Conservation (phyloP, 2,797 vertebrate genomes). For the Scomberomorus guttatus region DNA sequence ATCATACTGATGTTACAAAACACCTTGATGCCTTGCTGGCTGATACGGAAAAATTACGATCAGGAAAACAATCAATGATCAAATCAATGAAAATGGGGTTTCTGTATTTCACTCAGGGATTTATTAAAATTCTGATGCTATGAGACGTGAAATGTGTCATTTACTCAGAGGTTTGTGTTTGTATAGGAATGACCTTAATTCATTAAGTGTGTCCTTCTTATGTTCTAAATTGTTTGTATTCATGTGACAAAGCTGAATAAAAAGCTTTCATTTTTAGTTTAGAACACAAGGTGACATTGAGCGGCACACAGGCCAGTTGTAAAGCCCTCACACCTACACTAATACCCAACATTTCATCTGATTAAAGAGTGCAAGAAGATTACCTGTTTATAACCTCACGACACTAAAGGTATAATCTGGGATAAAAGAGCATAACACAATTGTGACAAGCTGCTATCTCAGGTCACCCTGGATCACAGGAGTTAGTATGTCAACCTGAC, state of each 20-base stretch:
- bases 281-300: conserved; percentile 67
- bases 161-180: neutral
- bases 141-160: neutral
- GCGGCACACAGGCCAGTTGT: conserved; percentile 14
- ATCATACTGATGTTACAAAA: too few relatives aligned
- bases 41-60: too few relatives aligned
- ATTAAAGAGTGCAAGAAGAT: conserved; percentile 78
- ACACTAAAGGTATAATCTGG: conserved; percentile 64
- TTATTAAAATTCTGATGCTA: neutral
- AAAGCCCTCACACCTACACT: conserved; percentile 53
- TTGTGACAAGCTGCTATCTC: conserved; percentile 42
- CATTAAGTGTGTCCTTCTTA: neutral
- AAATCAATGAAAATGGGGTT: too few relatives aligned
- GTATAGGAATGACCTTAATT: neutral
- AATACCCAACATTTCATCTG: conserved; percentile 76
- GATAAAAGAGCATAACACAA: conserved; percentile 65
- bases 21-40: too few relatives aligned
- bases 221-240: neutral
- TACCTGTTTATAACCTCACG: conserved; percentile 66
- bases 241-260: conserved; percentile 19
- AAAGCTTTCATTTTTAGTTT: conserved; percentile 31
- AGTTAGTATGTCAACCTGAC: neutral
- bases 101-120: too few relatives aligned
- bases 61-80: too few relatives aligned
- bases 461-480: conserved; percentile 25